Conservation (phyloP, 2,113 vertebrate species). For the Pogona vitticeps region DNA sequence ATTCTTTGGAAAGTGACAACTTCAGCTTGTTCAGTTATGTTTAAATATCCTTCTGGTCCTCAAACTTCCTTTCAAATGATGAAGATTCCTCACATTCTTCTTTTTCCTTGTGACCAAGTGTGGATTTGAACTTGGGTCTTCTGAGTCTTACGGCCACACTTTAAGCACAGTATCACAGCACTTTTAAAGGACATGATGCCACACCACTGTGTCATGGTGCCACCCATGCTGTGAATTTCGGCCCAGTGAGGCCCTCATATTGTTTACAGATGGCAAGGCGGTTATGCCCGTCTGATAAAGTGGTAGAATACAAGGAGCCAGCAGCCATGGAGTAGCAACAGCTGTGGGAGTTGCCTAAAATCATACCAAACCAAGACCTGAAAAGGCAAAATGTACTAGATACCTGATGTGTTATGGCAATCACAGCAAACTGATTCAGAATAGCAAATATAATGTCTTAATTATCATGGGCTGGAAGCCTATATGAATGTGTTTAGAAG, state of each 20-base stretch:
- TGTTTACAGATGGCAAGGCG: not conserved
- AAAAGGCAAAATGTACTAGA: not conserved
- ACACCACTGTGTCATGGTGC: not conserved
- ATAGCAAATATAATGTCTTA: conserved; percentile 11
- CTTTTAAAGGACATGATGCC: no score
- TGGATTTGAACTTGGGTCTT: no score
- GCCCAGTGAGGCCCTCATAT: not conserved
- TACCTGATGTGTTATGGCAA: not conserved
- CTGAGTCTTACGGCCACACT: not conserved
- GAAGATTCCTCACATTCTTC: not conserved
- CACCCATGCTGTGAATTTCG: not conserved
- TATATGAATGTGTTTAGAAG: conserved; percentile 1
- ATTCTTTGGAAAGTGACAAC: not conserved
- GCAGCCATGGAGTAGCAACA: not conserved
- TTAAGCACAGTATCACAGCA: no score
- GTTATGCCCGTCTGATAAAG: not conserved
- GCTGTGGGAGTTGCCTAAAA: not conserved
- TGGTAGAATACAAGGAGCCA: not conserved
- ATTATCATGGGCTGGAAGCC: not conserved
- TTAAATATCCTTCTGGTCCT: not conserved
- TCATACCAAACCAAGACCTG: not conserved
- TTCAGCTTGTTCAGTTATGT: not conserved
- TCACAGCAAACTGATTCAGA: conserved; percentile 1
- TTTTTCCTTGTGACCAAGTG: no score
- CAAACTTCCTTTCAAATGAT: not conserved